Evolutionary conservation across 2,797 vertebrate species (phyloP).

Genomic region (Pseudomugil tenellus): DNA sequence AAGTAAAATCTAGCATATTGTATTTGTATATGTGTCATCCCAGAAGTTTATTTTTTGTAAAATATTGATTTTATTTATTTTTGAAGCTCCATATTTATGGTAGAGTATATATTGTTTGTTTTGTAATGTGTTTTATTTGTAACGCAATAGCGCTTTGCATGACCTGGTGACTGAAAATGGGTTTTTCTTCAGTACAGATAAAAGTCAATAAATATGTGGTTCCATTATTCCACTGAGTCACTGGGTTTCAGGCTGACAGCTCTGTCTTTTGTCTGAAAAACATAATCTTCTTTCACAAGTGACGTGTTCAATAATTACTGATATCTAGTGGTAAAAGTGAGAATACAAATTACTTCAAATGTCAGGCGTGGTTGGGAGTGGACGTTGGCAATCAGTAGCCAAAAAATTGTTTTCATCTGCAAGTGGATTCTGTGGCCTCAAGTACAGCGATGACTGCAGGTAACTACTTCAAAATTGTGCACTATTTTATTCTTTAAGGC

Average conservation of each 20-base stretch:
- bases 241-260: slow-evolving; percentile 15
- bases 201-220: slow-evolving; percentile 90
- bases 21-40: slow-evolving; percentile 78
- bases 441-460: too few relatives aligned
- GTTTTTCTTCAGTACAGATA: slow-evolving; percentile 83
- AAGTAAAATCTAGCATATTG: slow-evolving; percentile 73
- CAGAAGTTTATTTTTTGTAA: slow-evolving; percentile 83
- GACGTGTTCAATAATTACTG: neutral
- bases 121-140: slow-evolving; percentile 82
- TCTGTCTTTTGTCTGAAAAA: slow-evolving; percentile 7
- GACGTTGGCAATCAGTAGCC: too few relatives aligned
- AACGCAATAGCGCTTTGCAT: slow-evolving; percentile 89
- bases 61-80: slow-evolving; percentile 72
- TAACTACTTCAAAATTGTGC: too few relatives aligned
- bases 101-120: slow-evolving; percentile 76
- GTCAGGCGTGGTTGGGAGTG: too few relatives aligned
- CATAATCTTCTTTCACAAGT: neutral
- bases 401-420: too few relatives aligned
- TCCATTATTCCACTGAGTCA: slow-evolving; percentile 82
- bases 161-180: slow-evolving; percentile 79
- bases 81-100: slow-evolving; percentile 75
- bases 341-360: too few relatives aligned
- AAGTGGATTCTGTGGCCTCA: too few relatives aligned
- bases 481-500: too few relatives aligned
- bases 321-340: too few relatives aligned